Evolutionary conservation across 2,797 vertebrate genomes (phyloP).

Genomic region (Urophycis tenuis): DNA sequence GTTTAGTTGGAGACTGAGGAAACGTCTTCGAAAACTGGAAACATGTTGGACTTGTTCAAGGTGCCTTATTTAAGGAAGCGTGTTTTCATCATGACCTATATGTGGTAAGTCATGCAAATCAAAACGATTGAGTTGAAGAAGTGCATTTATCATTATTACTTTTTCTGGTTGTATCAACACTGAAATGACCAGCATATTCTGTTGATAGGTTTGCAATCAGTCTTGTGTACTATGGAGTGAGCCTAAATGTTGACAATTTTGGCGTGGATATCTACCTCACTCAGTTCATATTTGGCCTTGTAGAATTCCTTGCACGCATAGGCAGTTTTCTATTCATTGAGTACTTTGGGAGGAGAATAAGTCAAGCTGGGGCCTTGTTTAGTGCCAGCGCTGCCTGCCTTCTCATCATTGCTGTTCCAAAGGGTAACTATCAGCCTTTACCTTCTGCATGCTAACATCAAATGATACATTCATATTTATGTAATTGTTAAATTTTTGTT

Average conservation of each 20-base stretch:
- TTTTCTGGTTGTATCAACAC: background rate
- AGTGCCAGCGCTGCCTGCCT: conserved; percentile 73
- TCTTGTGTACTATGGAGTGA: conserved; percentile 81
- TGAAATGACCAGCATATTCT: no score
- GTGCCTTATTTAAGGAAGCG: conserved; percentile 70
- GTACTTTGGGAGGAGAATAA: conserved; percentile 72
- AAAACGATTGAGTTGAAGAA: no score
- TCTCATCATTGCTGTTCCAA: conserved; percentile 68
- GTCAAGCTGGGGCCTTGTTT: conserved; percentile 56
- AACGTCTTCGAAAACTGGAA: conserved; percentile 49
- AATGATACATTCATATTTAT: no score
- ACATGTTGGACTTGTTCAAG: conserved; percentile 74
- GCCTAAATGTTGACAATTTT: conserved; percentile 82
- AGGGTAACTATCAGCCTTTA: conserved; percentile 58
- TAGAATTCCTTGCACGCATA: conserved; percentile 75
- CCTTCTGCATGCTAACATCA: no score
- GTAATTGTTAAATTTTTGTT: no score
- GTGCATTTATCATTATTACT: background rate
- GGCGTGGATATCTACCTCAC: no score
- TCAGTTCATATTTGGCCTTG: conserved; percentile 81
- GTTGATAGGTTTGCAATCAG: conserved; percentile 80
- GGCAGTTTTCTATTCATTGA: conserved; percentile 68
- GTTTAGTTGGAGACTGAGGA: conserved; percentile 68
- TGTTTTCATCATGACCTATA: conserved; percentile 65
- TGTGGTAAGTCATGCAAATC: conserved; percentile 73